Percentiles rank a stretch among this genome's conserved stretches.
phyloP scores from a whole-genome alignment of 2,888 invertebrate species.

The Nephrocerus scutellatus region DNA sequence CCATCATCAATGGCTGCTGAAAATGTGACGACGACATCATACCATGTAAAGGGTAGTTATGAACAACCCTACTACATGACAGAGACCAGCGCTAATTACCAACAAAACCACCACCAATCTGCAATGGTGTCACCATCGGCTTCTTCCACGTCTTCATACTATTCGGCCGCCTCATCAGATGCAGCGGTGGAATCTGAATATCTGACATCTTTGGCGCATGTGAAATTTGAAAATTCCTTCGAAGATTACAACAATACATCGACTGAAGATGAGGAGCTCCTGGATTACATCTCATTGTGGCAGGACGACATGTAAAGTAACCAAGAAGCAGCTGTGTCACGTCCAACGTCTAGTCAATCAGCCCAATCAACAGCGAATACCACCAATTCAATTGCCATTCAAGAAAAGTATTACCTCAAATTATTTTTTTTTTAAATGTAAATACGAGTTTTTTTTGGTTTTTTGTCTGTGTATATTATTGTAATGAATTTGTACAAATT shows the following conservation, averaged over 20 bases:
- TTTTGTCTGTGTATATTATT: constrained; percentile 15
- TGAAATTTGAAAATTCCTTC: constrained; percentile 51
- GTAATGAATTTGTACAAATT: constrained; percentile 8
- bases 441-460: constrained; percentile 21
- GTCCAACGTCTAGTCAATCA: constrained; percentile 16
- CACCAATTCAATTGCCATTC: constrained; percentile 15
- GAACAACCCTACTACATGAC: constrained; percentile 18
- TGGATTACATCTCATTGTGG: constrained; percentile 54
- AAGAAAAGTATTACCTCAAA: constrained; percentile 34
- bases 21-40: constrained; percentile 47
- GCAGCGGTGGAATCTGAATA: neutral
- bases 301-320: constrained; percentile 37
- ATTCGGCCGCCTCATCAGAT: constrained; percentile 7
- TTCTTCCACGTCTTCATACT: too few relatives aligned
- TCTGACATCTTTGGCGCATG: constrained; percentile 12
- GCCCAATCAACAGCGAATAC: constrained; percentile 10
- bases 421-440: constrained; percentile 20
- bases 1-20: constrained; percentile 16
- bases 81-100: constrained; percentile 1
- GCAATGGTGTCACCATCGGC: constrained; percentile 18
- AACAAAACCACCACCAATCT: constrained; percentile 14
- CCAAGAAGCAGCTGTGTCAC: constrained; percentile 3
- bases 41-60: constrained; percentile 12
- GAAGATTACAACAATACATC: constrained; percentile 59
- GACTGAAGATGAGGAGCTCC: constrained; percentile 81